Percentiles rank a stretch among this genome's conserved stretches.
These are phyloP conservation scores for Sylvicola cinctus DNA, from an alignment of 2,888 invertebrate genomes.

Conservation along the genomic window DNA sequence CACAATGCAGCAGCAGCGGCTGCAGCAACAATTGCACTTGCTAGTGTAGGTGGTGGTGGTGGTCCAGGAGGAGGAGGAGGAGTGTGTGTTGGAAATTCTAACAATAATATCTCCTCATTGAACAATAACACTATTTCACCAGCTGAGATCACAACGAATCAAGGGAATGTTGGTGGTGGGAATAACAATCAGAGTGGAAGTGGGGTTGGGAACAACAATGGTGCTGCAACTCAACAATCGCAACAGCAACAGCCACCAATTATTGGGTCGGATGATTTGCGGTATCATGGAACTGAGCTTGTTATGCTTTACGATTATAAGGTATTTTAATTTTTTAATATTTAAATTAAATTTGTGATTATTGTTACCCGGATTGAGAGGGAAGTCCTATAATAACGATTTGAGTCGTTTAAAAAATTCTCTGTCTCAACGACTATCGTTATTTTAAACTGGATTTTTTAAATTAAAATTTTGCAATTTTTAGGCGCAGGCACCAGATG, in stretches of 20 bases:
- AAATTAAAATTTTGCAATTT: constrained; percentile 4
- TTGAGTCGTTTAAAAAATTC: background rate
- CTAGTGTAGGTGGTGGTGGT: no score
- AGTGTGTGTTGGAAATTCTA: no score
- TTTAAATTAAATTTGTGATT: background rate
- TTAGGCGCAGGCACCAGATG: constrained; percentile 79
- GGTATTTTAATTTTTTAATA: constrained; percentile 22
- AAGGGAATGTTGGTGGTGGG: no score
- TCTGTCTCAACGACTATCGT: background rate
- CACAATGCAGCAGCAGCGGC: constrained; percentile 12
- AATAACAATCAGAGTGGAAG: no score
- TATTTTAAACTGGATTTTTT: background rate
- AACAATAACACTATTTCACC: no score
- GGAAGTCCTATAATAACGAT: background rate
- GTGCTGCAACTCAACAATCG: no score
- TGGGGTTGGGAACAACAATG: no score
- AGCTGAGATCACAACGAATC: no score
- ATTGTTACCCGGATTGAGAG: background rate
- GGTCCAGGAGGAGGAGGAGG: no score
- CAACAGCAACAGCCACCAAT: constrained; percentile 10
- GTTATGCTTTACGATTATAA: constrained; percentile 92
- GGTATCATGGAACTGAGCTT: constrained; percentile 74
- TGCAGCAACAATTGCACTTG: constrained; percentile 13
- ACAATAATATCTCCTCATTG: no score
- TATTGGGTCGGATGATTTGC: constrained; percentile 36